Conservation (phyloP, 2,888 invertebrate species). For the Acholoe squamosa region DNA sequence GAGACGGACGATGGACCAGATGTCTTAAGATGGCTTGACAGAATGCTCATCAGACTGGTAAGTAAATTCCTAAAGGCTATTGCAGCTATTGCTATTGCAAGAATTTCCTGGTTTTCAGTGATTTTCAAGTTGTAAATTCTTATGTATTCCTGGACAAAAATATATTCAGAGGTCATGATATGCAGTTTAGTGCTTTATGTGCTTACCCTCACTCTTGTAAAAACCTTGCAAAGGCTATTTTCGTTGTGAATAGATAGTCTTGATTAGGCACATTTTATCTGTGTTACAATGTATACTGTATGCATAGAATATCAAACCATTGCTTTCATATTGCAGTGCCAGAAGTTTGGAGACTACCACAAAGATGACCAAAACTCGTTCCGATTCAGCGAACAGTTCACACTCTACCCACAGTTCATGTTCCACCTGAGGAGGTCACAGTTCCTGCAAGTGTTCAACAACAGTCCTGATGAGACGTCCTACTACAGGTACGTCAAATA, state of each 20-base stretch:
- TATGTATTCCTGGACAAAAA: too few species aligned
- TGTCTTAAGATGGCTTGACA: constrained; percentile 98
- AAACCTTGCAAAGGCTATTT: too few species aligned
- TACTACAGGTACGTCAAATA: constrained; percentile 92
- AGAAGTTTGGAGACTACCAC: constrained; percentile 99
- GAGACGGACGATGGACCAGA: constrained; percentile 94
- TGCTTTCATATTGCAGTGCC: constrained; percentile 89
- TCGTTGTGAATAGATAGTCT: too few species aligned
- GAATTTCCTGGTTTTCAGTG: too few species aligned
- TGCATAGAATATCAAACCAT: not conserved
- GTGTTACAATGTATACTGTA: too few species aligned
- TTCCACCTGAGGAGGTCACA: constrained; percentile 98
- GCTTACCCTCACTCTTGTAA: too few species aligned
- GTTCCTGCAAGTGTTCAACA: constrained; percentile 99
- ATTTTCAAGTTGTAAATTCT: too few species aligned
- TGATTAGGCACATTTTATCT: too few species aligned
- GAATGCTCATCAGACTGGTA: constrained; percentile 97
- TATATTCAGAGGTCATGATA: too few species aligned
- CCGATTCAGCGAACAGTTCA: constrained; percentile 97
- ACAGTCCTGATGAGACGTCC: constrained; percentile 99
- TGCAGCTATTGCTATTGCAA: too few species aligned
- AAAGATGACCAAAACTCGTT: constrained; percentile 99
- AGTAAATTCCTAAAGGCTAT: too few species aligned
- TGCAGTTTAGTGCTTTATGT: too few species aligned
- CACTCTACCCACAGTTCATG: constrained; percentile 99